Conservation (phyloP, 2,888 invertebrate genomes). For the Sisyra terminalis region DNA sequence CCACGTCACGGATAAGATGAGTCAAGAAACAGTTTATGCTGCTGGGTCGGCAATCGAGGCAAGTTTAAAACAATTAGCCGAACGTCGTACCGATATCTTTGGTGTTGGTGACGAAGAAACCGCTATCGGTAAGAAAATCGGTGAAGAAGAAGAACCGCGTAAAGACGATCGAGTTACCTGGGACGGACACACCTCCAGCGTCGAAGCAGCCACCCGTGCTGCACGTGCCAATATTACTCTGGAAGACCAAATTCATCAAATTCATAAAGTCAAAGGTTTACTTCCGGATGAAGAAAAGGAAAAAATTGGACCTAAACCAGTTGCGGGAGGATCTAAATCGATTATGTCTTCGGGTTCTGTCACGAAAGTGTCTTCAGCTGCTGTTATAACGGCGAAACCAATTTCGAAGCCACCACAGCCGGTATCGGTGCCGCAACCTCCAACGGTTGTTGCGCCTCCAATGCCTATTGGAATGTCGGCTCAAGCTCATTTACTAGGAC, state of each 20-base stretch:
- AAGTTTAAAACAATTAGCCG: constrained; percentile 87
- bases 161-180: constrained; percentile 89
- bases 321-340: constrained; percentile 26
- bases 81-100: constrained; percentile 99
- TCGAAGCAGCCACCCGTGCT: constrained; percentile 87
- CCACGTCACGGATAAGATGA: constrained; percentile 81
- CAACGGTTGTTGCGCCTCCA: constrained; percentile 36
- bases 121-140: constrained; percentile 96
- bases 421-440: constrained; percentile 24
- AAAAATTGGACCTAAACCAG: constrained; percentile 86
- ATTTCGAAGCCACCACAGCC: constrained; percentile 19
- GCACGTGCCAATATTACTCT: constrained; percentile 90
- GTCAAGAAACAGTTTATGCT: constrained; percentile 73
- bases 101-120: constrained; percentile 98
- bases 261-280: constrained; percentile 89
- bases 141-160: constrained; percentile 66
- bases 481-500: constrained; percentile 30
- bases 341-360: constrained; percentile 17
- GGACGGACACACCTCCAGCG: constrained; percentile 96
- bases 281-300: constrained; percentile 93
- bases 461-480: constrained; percentile 25
- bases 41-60: constrained; percentile 85
- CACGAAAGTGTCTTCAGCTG: constrained; percentile 17
- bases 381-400: constrained; percentile 28
- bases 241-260: constrained; percentile 94